These are phyloP conservation scores for Stictocephala bisonia DNA, from an alignment of 2,888 invertebrate genomes.

Conservation along the genomic window DNA sequence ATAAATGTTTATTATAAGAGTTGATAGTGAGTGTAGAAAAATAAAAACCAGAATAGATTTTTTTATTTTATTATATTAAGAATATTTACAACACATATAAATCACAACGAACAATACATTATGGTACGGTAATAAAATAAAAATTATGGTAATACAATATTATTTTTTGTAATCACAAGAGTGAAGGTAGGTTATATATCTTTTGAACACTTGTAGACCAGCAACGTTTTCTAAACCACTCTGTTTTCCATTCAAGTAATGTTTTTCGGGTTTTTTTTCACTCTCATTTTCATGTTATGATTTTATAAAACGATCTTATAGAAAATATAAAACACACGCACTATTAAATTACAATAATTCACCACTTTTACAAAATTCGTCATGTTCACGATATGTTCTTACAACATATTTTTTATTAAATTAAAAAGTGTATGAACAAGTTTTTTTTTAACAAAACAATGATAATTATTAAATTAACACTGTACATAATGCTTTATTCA, in stretches of 20 bases:
- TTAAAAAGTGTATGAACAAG: neutral
- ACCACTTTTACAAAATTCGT: neutral
- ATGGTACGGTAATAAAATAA: constrained; percentile 22
- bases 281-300: no score
- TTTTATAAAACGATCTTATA: no score
- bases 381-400: neutral
- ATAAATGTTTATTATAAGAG: no score
- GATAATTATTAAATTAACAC: constrained; percentile 17
- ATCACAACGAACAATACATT: constrained; percentile 44
- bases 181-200: no score
- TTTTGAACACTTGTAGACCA: no score
- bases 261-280: no score
- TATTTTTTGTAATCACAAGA: no score
- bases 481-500: constrained; percentile 5
- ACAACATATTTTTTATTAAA: neutral
- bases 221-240: no score
- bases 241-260: no score
- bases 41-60: no score
- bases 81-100: constrained; percentile 49
- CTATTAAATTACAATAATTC: neutral
- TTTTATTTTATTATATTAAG: constrained; percentile 46
- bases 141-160: neutral
- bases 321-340: constrained; percentile 1
- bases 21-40: no score
- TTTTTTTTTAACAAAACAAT: constrained; percentile 37